Conservation (phyloP, 2,888 invertebrate species). For the Andrena praecox region DNA sequence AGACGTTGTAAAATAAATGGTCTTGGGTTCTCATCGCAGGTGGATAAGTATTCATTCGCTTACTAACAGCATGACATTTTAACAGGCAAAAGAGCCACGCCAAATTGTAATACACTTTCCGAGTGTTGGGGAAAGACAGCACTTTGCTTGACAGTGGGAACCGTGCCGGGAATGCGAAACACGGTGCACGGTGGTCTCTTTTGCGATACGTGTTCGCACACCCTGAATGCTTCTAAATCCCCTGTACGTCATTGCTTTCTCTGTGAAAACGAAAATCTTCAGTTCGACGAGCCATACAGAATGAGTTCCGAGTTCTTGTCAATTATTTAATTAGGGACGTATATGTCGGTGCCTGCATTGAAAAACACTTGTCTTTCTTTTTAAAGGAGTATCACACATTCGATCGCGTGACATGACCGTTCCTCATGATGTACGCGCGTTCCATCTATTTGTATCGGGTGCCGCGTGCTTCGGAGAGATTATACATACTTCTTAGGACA, state of each 20-base stretch:
- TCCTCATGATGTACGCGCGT: conserved; percentile 9
- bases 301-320: conserved; percentile 44
- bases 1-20: conserved; percentile 65
- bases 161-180: not conserved
- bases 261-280: conserved; percentile 2
- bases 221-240: conserved; percentile 33
- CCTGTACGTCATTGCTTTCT: conserved; percentile 37
- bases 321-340: conserved; percentile 63
- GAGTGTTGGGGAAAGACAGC: not conserved
- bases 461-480: conserved; percentile 26
- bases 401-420: conserved; percentile 18
- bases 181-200: conserved; percentile 3
- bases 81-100: conserved; percentile 24
- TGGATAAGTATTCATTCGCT: conserved; percentile 66
- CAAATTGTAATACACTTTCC: conserved; percentile 22
- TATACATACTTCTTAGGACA: conserved; percentile 42
- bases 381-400: conserved; percentile 14
- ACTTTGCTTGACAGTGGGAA: not conserved
- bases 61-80: conserved; percentile 84
- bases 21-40: conserved; percentile 61
- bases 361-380: conserved; percentile 30
- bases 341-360: conserved; percentile 83
- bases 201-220: conserved; percentile 2
- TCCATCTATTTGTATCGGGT: not conserved
- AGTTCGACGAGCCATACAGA: conserved; percentile 25